Base-by-base conservation (phyloP, 2,797 vertebrate species). In the Malurus leucopterus region DNA sequence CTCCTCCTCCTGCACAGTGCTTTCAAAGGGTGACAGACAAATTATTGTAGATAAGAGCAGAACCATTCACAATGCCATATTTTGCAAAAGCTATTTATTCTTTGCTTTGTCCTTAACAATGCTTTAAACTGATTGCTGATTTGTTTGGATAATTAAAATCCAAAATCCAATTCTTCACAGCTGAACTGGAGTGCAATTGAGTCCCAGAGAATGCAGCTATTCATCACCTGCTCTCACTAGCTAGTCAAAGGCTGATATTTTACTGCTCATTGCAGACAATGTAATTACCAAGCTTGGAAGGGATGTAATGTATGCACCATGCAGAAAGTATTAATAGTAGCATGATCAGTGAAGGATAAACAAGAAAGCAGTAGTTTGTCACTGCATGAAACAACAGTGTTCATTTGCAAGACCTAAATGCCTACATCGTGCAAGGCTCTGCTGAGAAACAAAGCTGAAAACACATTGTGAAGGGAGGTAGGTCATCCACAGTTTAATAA, bases 61-160 rank as follows among this genome's bases (percentile, higher is more conserved):
- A 7, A 41, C 26, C 32, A 30, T 29, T 49, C 65, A 69, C 70
- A 77, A 67, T 34, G 32, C 32, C 26, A 2, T 44, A 59, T 80
- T 79, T 61, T 65, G 51, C 74, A 92, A 69, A 38, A 83, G 51
- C 69, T 69, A 46, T 62, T 80, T 80, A 73, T 69, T 70, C 43
- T 62, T 53, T 0, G 0, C 53, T 92, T 93, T 75, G 80, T 63
- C 58, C 36, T 63, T 54, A 59, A 81, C 67, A 81, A 87, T 47
- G 20, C 63, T 63, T 83, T 67, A 71, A 86, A 59, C 50, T 58
- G 54, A 54, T 13, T 71, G 63, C 67, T 71, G 74, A 84, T 81
- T 86, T 81, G 74, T 54, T 79, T 82, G 67, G 67, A 47, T 81
- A 89, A 92, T 86, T 87, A 84, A 84, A 41, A 89, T n/a, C 36